Conservation (phyloP, 2,888 invertebrate genomes). For the Cryptocephalus moraei region DNA sequence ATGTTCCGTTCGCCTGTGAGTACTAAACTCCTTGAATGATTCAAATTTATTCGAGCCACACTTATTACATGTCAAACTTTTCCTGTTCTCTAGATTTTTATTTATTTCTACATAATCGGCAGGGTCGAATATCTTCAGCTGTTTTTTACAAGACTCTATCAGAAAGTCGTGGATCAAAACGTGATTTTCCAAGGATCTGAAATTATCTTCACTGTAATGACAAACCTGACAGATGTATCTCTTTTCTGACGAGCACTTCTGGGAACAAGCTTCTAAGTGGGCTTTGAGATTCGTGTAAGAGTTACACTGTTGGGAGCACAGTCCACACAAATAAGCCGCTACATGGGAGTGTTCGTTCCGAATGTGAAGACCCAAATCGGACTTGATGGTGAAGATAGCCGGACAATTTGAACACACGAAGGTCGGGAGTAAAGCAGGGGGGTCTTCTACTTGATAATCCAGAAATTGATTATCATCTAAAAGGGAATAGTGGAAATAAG, state of each 20-base stretch:
- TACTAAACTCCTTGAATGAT: slow-evolving; percentile 41
- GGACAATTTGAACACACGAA: slow-evolving; percentile 33
- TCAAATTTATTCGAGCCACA: slow-evolving; percentile 32
- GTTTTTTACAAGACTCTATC: slow-evolving; percentile 32
- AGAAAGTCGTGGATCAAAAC: slow-evolving; percentile 45
- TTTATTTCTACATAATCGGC: slow-evolving; percentile 41
- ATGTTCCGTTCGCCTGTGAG: slow-evolving; percentile 43
- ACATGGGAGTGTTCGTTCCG: slow-evolving; percentile 43
- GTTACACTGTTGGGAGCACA: slow-evolving; percentile 43
- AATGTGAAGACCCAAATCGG: slow-evolving; percentile 46
- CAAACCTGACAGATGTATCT: slow-evolving; percentile 43
- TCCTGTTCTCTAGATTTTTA: slow-evolving; percentile 13
- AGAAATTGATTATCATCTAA: slow-evolving; percentile 17
- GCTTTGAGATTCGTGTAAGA: slow-evolving; percentile 40
- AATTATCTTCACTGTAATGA: slow-evolving; percentile 45
- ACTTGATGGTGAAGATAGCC: slow-evolving; percentile 36
- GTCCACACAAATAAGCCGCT: slow-evolving; percentile 45
- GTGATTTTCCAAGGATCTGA: slow-evolving; percentile 42
- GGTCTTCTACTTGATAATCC: slow-evolving; percentile 12
- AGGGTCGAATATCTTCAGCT: slow-evolving; percentile 37
- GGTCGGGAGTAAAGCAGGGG: slow-evolving; percentile 13
- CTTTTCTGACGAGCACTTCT: slow-evolving; percentile 33
- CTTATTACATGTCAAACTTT: slow-evolving; percentile 26
- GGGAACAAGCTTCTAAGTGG: slow-evolving; percentile 42
- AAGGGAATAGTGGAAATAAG: slow-evolving; percentile 1